Evolutionary conservation across 2,113 vertebrate genomes (phyloP), one percentile per base, ranked within the genome.

Genomic region (Sula dactylatra): DNA sequence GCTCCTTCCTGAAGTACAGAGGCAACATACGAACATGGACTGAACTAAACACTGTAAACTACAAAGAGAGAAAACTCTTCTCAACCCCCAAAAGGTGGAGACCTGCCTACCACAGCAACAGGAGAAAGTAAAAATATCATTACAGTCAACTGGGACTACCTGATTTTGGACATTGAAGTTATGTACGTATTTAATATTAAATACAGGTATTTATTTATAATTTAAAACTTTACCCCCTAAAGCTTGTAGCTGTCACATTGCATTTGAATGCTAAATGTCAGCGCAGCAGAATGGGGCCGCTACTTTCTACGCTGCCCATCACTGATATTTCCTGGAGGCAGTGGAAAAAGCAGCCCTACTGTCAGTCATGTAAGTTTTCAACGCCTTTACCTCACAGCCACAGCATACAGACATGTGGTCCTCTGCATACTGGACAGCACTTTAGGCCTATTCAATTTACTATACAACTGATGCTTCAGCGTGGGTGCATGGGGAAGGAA

Each of bases 1-100:
- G 7, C 64, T 86, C 64, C 82, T 94, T 94, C 90, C 90, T 80
- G 34, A 90, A 86, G 66, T 24, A 21, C 36, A 81, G 74, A 44
- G 54, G n/a, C 88, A 94, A 70, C 16, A 27, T 21, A 52, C 49
- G 90, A 90, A 88, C 55, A 13, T 4, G 13, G 71, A 17, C 14
- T 56, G 71, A 93, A 62, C 52, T 64, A 13, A 96, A 45, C 22
- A 29, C 11, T 13, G 25, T 34, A 12, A 85, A 16, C 34, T 52
- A 74, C 61, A 91, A 62, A 74, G 56, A 67, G 18, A 81, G 26
- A 31, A 79, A 85, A 94, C 45, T 88, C 54, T 54, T 88, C 25
- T 29, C 0, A 0, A 8, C 31, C 72, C 78, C 56, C 47, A 47
- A 29, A 64, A 59, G 32, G 50, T 77, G 81, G 64, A 74, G 64